Evolutionary conservation across 2,113 vertebrate species (phyloP), one percentile per base, ranked within the genome.

Genomic region (Trogon surrucura): DNA sequence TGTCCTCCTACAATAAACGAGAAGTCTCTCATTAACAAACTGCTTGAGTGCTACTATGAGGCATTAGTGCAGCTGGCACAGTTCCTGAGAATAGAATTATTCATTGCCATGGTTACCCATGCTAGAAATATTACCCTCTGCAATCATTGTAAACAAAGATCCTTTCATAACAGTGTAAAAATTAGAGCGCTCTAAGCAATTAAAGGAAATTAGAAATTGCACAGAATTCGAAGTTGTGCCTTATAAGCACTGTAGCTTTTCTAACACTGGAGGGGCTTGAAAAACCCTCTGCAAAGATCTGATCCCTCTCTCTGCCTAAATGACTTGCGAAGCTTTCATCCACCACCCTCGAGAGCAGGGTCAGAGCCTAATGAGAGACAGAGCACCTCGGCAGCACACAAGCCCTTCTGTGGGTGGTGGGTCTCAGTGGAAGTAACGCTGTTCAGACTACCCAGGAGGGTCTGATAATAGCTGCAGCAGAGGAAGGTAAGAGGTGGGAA

Each of bases 101-200:
- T 98, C 97, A 98, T 98, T 97, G 74, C 98, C 97, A 98, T 98
- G 97, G 98, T 98, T 98, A 98, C 98, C 85, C 93, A 71, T 91
- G 94, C 96, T 97, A 92, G 96, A 98, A 98, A 98, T 98, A 98
- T 96, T 97, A 96, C 95, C 93, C 97, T 97, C 96, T 81, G 95
- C 96, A 97, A 97, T 97, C 96, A 95, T 34, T 92, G 92, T 95
- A 97, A 97, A 97, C 98, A 98, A 97, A 97, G 97, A 97, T 96
- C 94, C 79, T 98, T 97, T 97, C 96, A 97, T 95, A 91, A 89
- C 15, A 64, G 93, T 91, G 83, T 96, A 93, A 97, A 97, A 97
- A 97, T 97, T 85, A 96, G 89, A 97, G 81, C 11, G 1, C 92
- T 96, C 93, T 81, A 95, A 97, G 97, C 97, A 98, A 97, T 97